Conservation (phyloP, 2,797 vertebrate species). For the Anomalospiza imberbis region DNA sequence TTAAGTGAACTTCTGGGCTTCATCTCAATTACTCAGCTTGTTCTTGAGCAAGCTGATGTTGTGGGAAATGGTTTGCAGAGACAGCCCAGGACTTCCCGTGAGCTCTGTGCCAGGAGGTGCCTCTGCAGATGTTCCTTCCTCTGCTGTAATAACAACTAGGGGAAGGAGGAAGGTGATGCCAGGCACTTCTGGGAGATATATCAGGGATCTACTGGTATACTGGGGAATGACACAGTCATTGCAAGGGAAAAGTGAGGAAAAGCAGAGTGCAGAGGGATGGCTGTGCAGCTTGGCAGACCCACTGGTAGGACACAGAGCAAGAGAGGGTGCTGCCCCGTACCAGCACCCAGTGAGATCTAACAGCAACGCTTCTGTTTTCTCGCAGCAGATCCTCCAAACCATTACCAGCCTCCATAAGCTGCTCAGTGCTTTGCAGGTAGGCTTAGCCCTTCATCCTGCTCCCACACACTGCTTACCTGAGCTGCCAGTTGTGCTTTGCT, state of each 20-base stretch:
- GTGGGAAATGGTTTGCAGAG: neutral
- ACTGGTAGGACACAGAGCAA: neutral
- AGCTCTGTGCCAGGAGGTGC: neutral
- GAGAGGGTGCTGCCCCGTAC: neutral
- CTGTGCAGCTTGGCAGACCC: neutral
- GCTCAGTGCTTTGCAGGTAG: conserved; percentile 90
- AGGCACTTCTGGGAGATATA: neutral
- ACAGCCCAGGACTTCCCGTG: neutral
- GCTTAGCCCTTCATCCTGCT: neutral
- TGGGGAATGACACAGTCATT: neutral
- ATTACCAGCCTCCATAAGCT: conserved; percentile 87
- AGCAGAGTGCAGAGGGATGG: neutral
- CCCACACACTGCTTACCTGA: neutral
- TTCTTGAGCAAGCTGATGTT: neutral
- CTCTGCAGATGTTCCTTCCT: neutral
- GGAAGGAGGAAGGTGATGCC: neutral
- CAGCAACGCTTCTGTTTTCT: neutral
- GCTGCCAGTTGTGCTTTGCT: rapidly evolving
- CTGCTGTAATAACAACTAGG: neutral
- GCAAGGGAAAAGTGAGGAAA: neutral
- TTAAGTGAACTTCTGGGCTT: neutral
- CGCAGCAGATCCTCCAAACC: conserved; percentile 87
- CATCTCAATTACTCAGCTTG: neutral
- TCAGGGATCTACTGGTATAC: neutral
- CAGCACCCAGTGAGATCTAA: neutral